phyloP scores from a whole-genome alignment of 1,140 invertebrate genomes.

The Drosophila saltans region DNA sequence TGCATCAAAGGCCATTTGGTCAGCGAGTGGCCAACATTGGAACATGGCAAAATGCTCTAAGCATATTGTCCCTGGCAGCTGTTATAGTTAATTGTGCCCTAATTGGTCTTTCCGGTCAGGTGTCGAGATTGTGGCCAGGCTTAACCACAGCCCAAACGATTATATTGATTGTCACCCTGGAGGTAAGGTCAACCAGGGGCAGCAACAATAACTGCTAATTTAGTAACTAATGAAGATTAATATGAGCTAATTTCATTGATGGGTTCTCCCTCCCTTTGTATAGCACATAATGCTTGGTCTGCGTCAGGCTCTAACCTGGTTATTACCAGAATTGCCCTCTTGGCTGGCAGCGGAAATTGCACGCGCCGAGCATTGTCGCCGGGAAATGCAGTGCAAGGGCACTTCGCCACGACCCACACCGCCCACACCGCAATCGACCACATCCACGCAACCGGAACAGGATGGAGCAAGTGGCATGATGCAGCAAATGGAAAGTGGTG shows the following conservation, averaged over 20 bases:
- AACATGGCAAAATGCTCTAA: conserved; percentile 98
- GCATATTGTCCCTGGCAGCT: conserved; percentile 95
- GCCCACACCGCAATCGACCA: conserved; percentile 80
- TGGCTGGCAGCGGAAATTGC: conserved; percentile 96
- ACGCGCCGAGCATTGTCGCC: conserved; percentile 91
- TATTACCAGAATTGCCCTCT: conserved; percentile 95
- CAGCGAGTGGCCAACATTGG: conserved; percentile 96
- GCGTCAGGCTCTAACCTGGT: conserved; percentile 89
- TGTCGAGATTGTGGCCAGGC: conserved; percentile 94
- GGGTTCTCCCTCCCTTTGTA: too few relatives aligned
- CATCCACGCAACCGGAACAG: conserved; percentile 79
- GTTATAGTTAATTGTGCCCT: conserved; percentile 97
- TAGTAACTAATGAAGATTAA: conserved; percentile 23
- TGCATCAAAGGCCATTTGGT: conserved; percentile 96
- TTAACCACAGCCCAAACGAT: conserved; percentile 93
- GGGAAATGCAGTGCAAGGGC: conserved; percentile 86
- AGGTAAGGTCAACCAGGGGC: conserved; percentile 84
- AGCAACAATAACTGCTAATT: not conserved
- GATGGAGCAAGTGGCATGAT: conserved; percentile 39
- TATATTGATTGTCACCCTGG: conserved; percentile 92
- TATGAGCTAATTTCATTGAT: conserved; percentile 5
- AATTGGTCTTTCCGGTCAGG: conserved; percentile 95
- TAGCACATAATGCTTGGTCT: conserved; percentile 94
- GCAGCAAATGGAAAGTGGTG: conserved; percentile 42
- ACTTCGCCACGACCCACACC: conserved; percentile 80